Evolutionary conservation across 2,888 invertebrate species (phyloP).

Genomic region (Luffia ferchaultella): DNA sequence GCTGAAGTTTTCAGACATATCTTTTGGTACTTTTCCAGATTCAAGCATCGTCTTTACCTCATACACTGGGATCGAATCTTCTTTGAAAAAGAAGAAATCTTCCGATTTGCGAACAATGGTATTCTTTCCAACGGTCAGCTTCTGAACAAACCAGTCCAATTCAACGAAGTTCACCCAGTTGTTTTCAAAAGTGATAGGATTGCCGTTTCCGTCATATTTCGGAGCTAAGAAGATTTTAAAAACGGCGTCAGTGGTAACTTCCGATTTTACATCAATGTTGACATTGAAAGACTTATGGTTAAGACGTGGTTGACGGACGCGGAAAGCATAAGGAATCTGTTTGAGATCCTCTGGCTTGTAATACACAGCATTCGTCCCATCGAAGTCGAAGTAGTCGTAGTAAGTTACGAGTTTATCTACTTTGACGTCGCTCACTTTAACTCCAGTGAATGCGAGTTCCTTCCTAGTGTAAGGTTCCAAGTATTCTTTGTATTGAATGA

Average conservation of each 20-base stretch:
- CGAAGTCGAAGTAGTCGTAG: constrained; percentile 71
- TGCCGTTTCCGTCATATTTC: constrained; percentile 68
- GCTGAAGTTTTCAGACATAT: constrained; percentile 60
- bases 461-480: constrained; percentile 65
- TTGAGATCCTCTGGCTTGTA: constrained; percentile 32
- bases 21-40: constrained; percentile 56
- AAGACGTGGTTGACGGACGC: constrained; percentile 73
- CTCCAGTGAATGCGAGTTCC: constrained; percentile 64
- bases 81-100: constrained; percentile 68
- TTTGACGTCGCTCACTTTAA: constrained; percentile 67
- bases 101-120: constrained; percentile 70
- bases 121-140: constrained; percentile 70
- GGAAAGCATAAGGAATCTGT: constrained; percentile 43
- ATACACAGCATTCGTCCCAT: constrained; percentile 63
- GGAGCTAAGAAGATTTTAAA: constrained; percentile 75
- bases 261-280: constrained; percentile 66
- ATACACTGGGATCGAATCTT: constrained; percentile 69
- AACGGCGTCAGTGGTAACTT: constrained; percentile 62
- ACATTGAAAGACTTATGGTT: constrained; percentile 75
- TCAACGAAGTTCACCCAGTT: constrained; percentile 69
- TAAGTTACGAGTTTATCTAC: constrained; percentile 70
- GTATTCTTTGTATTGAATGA: constrained; percentile 68
- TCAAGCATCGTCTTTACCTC: constrained; percentile 67
- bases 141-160: constrained; percentile 67
- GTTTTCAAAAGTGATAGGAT: constrained; percentile 54